A percentile compares a stretch with the other conserved stretches of the same genome.
Conservation (phyloP, 2,888 invertebrate genomes). For the Pantelozetes paolii region DNA sequence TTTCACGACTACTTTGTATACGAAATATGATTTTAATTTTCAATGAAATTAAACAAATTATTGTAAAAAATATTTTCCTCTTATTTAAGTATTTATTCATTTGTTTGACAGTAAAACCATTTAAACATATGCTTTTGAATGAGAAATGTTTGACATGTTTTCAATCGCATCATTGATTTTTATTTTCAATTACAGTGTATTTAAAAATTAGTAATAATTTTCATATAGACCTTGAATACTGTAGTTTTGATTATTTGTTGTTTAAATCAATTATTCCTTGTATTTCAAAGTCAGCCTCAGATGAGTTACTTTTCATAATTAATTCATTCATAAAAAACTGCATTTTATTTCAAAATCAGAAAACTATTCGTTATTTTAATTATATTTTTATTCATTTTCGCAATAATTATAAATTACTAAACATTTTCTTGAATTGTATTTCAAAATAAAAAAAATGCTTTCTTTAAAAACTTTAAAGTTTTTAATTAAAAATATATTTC, state of each 20-base stretch:
- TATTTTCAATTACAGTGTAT: background rate
- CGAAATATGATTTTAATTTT: background rate
- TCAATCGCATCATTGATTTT: background rate
- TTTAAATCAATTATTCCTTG: background rate
- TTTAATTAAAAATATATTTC: background rate
- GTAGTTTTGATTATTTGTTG: background rate
- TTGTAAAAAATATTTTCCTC: background rate
- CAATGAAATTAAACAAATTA: background rate
- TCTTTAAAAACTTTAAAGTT: background rate
- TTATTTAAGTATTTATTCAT: background rate
- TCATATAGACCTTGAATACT: background rate
- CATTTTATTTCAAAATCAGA: background rate
- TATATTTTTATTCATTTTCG: background rate
- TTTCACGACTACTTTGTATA: background rate
- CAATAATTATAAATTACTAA: background rate
- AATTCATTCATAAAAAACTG: background rate
- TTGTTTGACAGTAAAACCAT: background rate
- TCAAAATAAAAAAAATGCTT: background rate
- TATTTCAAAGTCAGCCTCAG: background rate
- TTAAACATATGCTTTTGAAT: background rate
- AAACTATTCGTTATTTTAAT: background rate
- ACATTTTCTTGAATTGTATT: background rate
- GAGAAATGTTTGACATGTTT: background rate
- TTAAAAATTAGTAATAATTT: background rate
- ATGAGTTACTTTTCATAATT: conserved; percentile 3